These are phyloP conservation scores for Sturnira hondurensis DNA, from an alignment of 2,113 vertebrate genomes.

Conservation along the genomic window DNA sequence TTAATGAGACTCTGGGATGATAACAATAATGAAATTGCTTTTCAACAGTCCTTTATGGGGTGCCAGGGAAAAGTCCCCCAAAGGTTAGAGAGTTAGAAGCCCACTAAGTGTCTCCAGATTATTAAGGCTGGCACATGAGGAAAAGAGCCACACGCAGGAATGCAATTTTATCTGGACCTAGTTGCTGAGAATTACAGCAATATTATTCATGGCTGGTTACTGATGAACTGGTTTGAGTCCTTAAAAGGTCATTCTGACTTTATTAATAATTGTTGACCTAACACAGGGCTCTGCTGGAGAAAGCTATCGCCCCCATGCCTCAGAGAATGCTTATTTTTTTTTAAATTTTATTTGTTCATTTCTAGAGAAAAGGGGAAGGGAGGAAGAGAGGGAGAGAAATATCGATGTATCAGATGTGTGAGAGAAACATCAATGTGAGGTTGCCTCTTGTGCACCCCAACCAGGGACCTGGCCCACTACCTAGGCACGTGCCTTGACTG, in stretches of 20 bases:
- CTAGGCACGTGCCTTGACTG: too few species aligned
- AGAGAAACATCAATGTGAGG: too few species aligned
- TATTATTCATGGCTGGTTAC: constrained; percentile 56
- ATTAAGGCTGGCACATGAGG: background rate
- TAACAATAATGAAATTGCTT: background rate
- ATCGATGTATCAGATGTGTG: too few species aligned
- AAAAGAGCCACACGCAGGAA: constrained; percentile 9
- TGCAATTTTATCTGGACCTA: constrained; percentile 12
- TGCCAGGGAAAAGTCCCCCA: constrained; percentile 15
- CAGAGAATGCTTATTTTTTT: too few species aligned
- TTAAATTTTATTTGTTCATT: too few species aligned
- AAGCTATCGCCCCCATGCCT: background rate
- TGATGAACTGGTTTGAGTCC: background rate
- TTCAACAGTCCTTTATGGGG: background rate
- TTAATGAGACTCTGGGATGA: background rate
- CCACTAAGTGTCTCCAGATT: background rate
- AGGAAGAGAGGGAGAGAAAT: too few species aligned
- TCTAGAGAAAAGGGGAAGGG: too few species aligned
- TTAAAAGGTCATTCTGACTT: constrained; percentile 52
- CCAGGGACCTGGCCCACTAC: too few species aligned
- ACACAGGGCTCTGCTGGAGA: background rate
- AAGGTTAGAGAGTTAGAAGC: background rate
- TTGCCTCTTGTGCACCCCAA: too few species aligned
- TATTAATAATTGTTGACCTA: constrained; percentile 45
- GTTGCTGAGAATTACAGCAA: constrained; percentile 28